Evolutionary conservation across 2,888 invertebrate genomes (phyloP).

Genomic region (Andrena chrysosceles): DNA sequence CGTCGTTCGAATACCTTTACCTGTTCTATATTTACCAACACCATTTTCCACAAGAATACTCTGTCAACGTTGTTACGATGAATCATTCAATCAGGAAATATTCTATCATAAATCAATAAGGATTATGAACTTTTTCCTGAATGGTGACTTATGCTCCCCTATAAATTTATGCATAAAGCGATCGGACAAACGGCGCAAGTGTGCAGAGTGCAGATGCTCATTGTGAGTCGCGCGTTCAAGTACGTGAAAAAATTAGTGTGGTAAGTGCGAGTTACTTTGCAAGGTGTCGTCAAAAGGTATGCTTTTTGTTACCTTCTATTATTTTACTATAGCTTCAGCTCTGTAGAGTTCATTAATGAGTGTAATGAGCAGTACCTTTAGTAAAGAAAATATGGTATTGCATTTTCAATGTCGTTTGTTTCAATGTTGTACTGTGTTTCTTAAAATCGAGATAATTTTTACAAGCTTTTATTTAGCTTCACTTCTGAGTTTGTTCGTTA

Average conservation of each 20-base stretch:
- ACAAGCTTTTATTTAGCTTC: no score
- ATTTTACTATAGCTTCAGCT: neutral
- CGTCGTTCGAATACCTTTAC: neutral
- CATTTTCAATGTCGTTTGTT: neutral
- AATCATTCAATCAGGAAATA: neutral
- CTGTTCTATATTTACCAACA: neutral
- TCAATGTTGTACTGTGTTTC: neutral
- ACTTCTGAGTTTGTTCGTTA: no score
- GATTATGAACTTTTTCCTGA: neutral
- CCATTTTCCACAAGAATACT: no score
- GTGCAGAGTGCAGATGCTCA: neutral
- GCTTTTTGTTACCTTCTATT: neutral
- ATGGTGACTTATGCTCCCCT: neutral
- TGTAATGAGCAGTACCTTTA: no score
- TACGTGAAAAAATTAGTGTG: neutral
- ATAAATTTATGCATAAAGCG: constrained; percentile 1
- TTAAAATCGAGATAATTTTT: neutral
- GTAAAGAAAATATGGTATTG: neutral
- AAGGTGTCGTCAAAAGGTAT: neutral
- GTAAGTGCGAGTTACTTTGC: neutral
- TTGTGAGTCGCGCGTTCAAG: neutral
- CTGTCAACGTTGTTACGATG: neutral
- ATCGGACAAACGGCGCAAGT: neutral
- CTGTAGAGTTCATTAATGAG: neutral
- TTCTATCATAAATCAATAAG: neutral